phyloP scores from a whole-genome alignment of 2,797 vertebrate species.

The Dryobates pubescens region DNA sequence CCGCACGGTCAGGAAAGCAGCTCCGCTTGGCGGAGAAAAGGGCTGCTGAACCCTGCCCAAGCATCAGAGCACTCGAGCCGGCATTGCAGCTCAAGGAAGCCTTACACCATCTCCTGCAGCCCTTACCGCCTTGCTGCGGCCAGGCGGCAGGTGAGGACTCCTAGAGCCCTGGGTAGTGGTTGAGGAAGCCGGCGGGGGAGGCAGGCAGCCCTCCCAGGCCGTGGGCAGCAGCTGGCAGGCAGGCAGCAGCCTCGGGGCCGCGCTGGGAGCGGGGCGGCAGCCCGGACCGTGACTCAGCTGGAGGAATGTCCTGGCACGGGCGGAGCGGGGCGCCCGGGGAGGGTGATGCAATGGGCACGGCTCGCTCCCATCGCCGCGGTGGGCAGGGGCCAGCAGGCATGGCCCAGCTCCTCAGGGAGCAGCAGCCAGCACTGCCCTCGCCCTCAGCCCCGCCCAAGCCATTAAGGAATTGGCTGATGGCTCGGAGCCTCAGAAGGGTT shows the following conservation, averaged over 20 bases:
- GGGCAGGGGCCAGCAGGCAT: not conserved
- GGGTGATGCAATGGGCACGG: not conserved
- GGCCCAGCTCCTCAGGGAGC: not conserved
- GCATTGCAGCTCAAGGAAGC: not conserved
- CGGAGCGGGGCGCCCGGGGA: not conserved
- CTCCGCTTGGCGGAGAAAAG: not conserved
- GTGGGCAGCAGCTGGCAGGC: not conserved
- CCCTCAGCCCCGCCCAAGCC: not conserved
- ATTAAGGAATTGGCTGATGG: accelerated
- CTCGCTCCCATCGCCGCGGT: not conserved
- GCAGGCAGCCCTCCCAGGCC: not conserved
- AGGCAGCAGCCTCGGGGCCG: not conserved
- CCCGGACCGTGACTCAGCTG: not conserved
- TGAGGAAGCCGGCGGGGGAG: not conserved
- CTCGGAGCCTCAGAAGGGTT: not conserved
- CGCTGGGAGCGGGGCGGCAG: not conserved
- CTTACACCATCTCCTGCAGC: not conserved
- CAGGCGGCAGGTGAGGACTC: not conserved
- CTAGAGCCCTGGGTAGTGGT: accelerated
- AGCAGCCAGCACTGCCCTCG: not conserved
- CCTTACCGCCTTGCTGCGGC: not conserved
- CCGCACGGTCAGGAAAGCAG: not conserved
- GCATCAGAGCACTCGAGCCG: accelerated
- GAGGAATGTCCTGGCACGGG: conserved; percentile 25
- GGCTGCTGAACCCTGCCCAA: accelerated